Base-by-base conservation (phyloP, 2,888 invertebrate species). In the Napeogenes inachia region DNA sequence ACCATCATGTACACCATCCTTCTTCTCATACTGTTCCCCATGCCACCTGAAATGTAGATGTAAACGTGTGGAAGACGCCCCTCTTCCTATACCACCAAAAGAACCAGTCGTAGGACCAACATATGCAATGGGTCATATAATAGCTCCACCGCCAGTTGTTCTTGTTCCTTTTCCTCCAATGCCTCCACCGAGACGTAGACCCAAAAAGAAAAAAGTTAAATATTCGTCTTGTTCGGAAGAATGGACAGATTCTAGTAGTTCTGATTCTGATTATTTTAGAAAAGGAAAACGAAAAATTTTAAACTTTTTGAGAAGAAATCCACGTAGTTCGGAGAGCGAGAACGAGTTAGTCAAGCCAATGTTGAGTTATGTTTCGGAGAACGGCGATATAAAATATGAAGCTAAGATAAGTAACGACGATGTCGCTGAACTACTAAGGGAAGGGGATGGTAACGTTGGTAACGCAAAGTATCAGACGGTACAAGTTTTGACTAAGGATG, bases 1-100 rank as follows among this genome's bases (percentile, higher is more conserved):
- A 35, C 87, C 88, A 2, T 72, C 75, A 0, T 88, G 87, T 60
- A 86, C 85, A 2, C 88, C 88, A n/a, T 69, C 86, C 2, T 85
- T 86, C 69, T 88, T 81, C 63, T 77, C 88, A 0, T 88, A 76
- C 64, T 88, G 88, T 61, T 88, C 88, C 0, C 72, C 80, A 4
- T 89, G 89, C 55, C 89, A 89, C 62, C 71, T 72, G 66, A 78
- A 79, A 66, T 89, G 89, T 58, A 59, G 69, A 53, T 69, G 69
- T 59, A 67, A 56, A 57, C 56, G 33, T 57, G 21, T 45, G 46
- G 60, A 61, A 30, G 62, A 62, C 33, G 42, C 57, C 13, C 68
- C 64, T 0, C 45, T 38, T 35, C 57, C 72, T 64, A 38, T 67
- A 30, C 59, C 60, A 12, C 54, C 57, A 4, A 50, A 45, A 13